Conservation (phyloP, 2,888 invertebrate genomes). For the Syrphus vitripennis region DNA sequence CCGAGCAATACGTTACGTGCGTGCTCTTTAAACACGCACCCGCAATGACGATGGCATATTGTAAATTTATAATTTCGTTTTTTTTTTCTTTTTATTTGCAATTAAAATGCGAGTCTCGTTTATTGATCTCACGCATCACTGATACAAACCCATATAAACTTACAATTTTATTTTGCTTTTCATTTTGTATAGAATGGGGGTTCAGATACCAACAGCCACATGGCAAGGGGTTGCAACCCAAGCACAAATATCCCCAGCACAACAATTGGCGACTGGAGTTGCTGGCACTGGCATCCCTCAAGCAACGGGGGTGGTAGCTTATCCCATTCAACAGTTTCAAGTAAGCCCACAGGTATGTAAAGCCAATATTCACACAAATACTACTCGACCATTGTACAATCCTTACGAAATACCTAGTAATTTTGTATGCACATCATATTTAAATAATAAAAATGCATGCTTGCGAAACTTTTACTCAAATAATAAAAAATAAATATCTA, state of each 20-base stretch:
- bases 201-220: constrained; percentile 89
- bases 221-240: constrained; percentile 90
- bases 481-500: constrained; percentile 35
- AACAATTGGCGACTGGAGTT: constrained; percentile 86
- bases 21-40: constrained; percentile 57
- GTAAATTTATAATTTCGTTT: background rate
- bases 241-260: constrained; percentile 86
- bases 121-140: constrained; percentile 41
- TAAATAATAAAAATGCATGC: constrained; percentile 69
- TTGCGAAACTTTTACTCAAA: constrained; percentile 66
- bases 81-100: background rate
- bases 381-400: constrained; percentile 69
- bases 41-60: constrained; percentile 33
- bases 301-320: constrained; percentile 91
- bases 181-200: constrained; percentile 86
- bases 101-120: constrained; percentile 59
- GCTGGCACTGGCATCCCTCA: constrained; percentile 88
- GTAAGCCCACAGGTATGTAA: constrained; percentile 83
- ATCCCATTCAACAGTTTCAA: constrained; percentile 96
- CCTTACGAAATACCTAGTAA: constrained; percentile 70
- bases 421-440: constrained; percentile 71
- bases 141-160: constrained; percentile 8
- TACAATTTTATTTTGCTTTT: constrained; percentile 28
- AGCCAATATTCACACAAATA: constrained; percentile 62
- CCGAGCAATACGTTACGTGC: constrained; percentile 25